Evolutionary conservation across 2,888 invertebrate species (phyloP), one percentile per base, ranked within the genome.

Genomic region (Sepioteuthis lessoniana): DNA sequence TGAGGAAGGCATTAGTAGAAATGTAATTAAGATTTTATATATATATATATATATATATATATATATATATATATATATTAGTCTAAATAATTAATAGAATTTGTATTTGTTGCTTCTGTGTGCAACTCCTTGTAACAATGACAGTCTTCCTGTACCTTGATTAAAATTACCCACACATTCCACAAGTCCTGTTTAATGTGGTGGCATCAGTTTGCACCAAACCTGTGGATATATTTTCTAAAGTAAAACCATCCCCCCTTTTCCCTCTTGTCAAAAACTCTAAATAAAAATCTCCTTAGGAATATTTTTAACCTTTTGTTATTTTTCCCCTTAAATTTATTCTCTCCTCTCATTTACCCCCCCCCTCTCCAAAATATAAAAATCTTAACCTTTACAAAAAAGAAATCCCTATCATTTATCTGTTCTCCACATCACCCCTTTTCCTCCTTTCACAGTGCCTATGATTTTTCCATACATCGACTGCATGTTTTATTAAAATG

Each of bases 401-500:
- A 76, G n/a, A 76, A 31, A 76, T 13, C 31, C 31, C 10, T n/a
- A n/a, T n/a, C n/a, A 8, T 35, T 35, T 76, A 76, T 76, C n/a
- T 76, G n/a, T 92, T n/a, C 46, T 37, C 38, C 90, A 42, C 46
- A 31, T 91, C 42, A 91, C 19, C 38, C 47, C 42, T 42, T 42
- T 47, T 47, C 92, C 47, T 91, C 28, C 37, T 91, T 91, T 91
- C 16, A 91, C 91, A 91, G 91, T 91, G 91, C 91, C 91, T 92
- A 42, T 92, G 46, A 46, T 92, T 92, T 55, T n/a, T 92, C 92
- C 31, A 92, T 46, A 92, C 92, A 92, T 92, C 92, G 92, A 92
- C 92, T 92, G 46, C 92, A 16, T 46, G 47, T n/a, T 46, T 91
- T 42, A 46, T 46, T 92, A 46, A 92, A 92, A 47, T 31, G 92